These are phyloP conservation scores for Nomada goodeniana DNA, from an alignment of 2,888 invertebrate species.

Conservation along the genomic window DNA sequence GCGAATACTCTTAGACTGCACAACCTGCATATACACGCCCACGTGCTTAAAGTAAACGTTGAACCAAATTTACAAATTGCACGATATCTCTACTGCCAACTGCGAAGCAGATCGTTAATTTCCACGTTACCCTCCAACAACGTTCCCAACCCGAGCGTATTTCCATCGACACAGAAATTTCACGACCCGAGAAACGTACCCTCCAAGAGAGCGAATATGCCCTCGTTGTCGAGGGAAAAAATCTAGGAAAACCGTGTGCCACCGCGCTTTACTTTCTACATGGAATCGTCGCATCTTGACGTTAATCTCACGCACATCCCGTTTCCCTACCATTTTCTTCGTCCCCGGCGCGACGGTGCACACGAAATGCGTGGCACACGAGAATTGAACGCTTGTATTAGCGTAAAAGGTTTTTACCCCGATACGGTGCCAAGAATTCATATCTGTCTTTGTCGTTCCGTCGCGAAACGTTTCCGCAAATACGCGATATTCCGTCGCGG, in stretches of 20 bases:
- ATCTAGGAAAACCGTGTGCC: background rate
- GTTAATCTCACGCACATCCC: slow-evolving; percentile 17
- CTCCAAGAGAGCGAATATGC: background rate
- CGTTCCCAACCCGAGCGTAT: background rate
- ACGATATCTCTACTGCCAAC: background rate
- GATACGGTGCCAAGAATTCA: background rate
- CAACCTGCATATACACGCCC: background rate
- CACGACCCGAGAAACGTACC: background rate
- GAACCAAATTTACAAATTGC: too few species aligned
- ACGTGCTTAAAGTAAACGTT: too few species aligned
- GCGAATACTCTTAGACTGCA: background rate
- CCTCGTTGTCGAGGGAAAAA: background rate
- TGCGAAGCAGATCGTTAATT: background rate
- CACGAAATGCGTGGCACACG: slow-evolving; percentile 7
- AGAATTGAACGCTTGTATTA: slow-evolving; percentile 25
- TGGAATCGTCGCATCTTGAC: slow-evolving; percentile 7
- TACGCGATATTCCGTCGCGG: slow-evolving; percentile 3
- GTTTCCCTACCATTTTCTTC: slow-evolving; percentile 5
- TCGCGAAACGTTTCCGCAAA: slow-evolving; percentile 17
- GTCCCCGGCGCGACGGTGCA: background rate
- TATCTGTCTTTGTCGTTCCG: background rate
- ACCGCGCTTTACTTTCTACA: slow-evolving; percentile 4
- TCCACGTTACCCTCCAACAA: background rate
- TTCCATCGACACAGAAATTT: background rate
- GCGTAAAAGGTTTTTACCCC: slow-evolving; percentile 31